phyloP scores from a whole-genome alignment of 2,888 invertebrate genomes.

The Gryllus longicercus region DNA sequence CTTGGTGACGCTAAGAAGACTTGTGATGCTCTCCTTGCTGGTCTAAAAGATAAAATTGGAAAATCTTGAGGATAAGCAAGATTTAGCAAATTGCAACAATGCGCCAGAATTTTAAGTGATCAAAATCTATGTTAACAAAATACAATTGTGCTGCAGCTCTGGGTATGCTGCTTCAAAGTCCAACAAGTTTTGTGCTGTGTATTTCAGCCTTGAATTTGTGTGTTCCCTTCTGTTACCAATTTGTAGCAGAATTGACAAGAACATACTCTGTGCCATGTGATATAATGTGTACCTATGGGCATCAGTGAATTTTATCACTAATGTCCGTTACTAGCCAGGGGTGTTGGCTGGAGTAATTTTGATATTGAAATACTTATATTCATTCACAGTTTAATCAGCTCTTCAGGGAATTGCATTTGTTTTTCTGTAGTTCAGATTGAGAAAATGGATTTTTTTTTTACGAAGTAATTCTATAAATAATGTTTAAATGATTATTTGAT shows the following conservation, averaged over 20 bases:
- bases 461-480: no score
- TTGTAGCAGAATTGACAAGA: not conserved
- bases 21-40: slow-evolving; percentile 73
- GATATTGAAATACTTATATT: no score
- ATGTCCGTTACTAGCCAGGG: not conserved
- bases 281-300: not conserved
- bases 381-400: no score
- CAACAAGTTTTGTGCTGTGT: no score
- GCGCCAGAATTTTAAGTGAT: no score
- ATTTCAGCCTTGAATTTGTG: not conserved
- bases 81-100: not conserved
- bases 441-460: no score
- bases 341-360: not conserved
- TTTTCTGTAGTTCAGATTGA: no score
- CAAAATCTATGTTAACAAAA: no score
- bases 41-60: slow-evolving; percentile 52
- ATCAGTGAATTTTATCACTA: not conserved
- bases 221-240: not conserved
- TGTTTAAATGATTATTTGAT: no score
- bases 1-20: slow-evolving; percentile 90
- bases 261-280: slow-evolving; percentile 8
- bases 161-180: not conserved
- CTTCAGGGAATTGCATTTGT: no score
- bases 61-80: not conserved
- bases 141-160: no score